These are phyloP conservation scores for Acanthosepion lycidas DNA, from an alignment of 2,888 invertebrate genomes.

Conservation along the genomic window DNA sequence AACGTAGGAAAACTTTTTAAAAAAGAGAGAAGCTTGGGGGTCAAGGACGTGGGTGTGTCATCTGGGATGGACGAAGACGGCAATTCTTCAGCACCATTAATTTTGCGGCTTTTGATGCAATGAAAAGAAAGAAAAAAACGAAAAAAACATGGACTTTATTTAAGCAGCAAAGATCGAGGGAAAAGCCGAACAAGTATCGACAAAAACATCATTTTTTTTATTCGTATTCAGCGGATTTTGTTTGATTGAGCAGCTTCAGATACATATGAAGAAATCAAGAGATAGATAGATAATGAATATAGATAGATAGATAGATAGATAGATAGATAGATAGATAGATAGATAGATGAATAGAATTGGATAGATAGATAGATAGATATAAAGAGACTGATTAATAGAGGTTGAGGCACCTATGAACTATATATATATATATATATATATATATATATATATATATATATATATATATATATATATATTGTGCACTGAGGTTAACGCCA, in stretches of 20 bases:
- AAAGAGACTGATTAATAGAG: no score
- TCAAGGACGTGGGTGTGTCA: background rate
- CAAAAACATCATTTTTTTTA: background rate
- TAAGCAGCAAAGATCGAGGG: background rate
- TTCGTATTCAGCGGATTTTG: background rate
- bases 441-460: no score
- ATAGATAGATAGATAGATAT: background rate
- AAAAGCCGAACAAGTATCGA: background rate
- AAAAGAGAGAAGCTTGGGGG: background rate
- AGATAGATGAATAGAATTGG: no score
- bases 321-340: no score
- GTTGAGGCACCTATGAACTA: no score
- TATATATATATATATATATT: no score
- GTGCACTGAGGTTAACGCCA: no score
- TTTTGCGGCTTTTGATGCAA: background rate
- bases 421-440: no score
- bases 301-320: background rate
- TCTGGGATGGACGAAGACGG: background rate
- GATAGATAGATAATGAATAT: background rate
- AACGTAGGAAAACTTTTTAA: no score
- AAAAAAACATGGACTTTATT: background rate
- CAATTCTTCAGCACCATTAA: slow-evolving; percentile 15
- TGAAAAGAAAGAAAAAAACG: background rate
- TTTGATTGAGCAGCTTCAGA: background rate
- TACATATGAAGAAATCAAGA: background rate